Evolutionary conservation across 2,888 invertebrate genomes (phyloP), one percentile per base, ranked within the genome.

Genomic region (Plagodis pulveraria): DNA sequence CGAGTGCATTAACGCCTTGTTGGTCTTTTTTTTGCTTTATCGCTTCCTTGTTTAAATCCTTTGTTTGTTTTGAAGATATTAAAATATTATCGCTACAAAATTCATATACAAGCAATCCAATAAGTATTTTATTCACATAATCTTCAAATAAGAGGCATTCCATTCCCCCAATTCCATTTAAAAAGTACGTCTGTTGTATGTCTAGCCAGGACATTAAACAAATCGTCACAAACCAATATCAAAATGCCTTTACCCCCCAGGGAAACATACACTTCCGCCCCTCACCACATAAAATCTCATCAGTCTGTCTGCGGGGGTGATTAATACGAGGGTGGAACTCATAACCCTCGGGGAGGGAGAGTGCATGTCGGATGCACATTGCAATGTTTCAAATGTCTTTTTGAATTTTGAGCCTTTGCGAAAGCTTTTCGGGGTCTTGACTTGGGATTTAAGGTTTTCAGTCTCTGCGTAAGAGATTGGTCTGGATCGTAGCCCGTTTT

Each of bases 261-360:
- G 64, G 68, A 52, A 41, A 47, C 62, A 61, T 56, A 22, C 38
- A 45, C 43, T 41, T 35, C 65, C 58, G 50, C 45, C 49, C 55
- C 48, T 53, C 51, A 61, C 62, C 65, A 60, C 60, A 66, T 60
- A 65, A 71, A 70, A 71, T 76, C 72, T 72, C 78, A 70, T 79
- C 75, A 75, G 72, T 61, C 73, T 59, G 71, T 69, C 73, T 66
- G 70, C 63, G 63, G 64, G 76, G 75, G 74, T 72, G 66, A 68
- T 66, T 70, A 66, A 70, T 69, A 71, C 68, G 50, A 56, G 64
- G 64, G 63, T 56, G 64, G 52, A 46, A 58, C 50, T 60, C 60
- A 47, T 62, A 60, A 55, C 47, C 56, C 46, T 58, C 42, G 46
- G 62, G 55, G 56, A 52, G 47, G 55, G 41, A 52, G 46, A 44